Evolutionary conservation across 1,140 invertebrate species (phyloP), one percentile per base, ranked within the genome.

Genomic region (Aricia agestis): DNA sequence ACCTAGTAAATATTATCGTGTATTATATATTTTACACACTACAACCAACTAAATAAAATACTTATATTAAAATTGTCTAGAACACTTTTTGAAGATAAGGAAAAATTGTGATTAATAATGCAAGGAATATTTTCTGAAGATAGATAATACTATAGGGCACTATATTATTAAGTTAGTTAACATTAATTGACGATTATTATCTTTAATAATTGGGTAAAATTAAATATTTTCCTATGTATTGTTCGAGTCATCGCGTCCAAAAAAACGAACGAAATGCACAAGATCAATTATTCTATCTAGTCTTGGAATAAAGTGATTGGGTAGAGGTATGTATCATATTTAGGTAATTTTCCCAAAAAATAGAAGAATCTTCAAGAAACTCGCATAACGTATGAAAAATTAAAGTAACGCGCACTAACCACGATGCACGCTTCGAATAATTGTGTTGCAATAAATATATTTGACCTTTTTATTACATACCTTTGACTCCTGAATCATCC

Each of bases 401-500:
- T 63, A 25, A 19, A 63, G 19, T 77, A 74, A 73, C 68, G 72
- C 67, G 72, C 71, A 77, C 71, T 73, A 69, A 71, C 61, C 66
- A 69, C 65, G 42, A 75, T 72, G 76, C 45, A 78, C 32, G 75
- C 74, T 75, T 75, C 61, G 68, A 9, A 52, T 52, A 52, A 52
- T 65, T 67, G n/a, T 71, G 71, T 67, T 67, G 45, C 66, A 78
- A 41, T 57, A 32, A 57, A n/a, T 69, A 67, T 68, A 72, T 63
- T 71, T 25, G 70, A 17, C 67, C 67, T 52, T 52, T 52, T 13
- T 72, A 70, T 32, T 66, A 79, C 71, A 66, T 80, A 89, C 87
- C 87, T 87, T 82, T 87, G 61, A 82, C 78, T 36, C 73, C 81
- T 68, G 69, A 73, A 69, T 85, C 86, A 72, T 85, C 86, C 18